phyloP scores from a whole-genome alignment of 2,113 vertebrate species.

The Leptobrachium leishanense region DNA sequence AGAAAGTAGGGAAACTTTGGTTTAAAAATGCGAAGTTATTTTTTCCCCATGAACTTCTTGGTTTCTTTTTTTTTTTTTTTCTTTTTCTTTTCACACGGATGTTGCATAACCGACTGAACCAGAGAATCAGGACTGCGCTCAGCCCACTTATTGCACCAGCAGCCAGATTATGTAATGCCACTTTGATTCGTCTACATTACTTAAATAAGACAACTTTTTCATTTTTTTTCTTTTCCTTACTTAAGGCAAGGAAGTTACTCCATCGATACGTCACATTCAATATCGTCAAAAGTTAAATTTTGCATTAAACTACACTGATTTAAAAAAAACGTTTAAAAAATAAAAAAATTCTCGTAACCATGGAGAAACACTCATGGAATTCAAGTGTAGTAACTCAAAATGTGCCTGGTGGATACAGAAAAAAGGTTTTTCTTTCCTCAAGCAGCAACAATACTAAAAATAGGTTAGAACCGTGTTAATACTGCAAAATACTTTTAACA shows the following conservation, averaged over 20 bases:
- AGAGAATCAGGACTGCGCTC: slow-evolving; percentile 7
- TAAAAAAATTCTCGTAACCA: slow-evolving; percentile 45
- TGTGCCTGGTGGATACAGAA: slow-evolving; percentile 58
- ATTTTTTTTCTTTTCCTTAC: slow-evolving; percentile 63
- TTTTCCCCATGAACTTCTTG: too few species aligned
- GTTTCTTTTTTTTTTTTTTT: slow-evolving; percentile 51
- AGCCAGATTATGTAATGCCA: slow-evolving; percentile 78
- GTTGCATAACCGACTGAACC: slow-evolving; percentile 11
- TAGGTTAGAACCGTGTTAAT: slow-evolving; percentile 13
- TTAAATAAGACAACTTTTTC: slow-evolving; percentile 72
- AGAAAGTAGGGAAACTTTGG: slow-evolving; percentile 86
- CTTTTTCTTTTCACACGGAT: slow-evolving; percentile 3
- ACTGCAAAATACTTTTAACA: slow-evolving; percentile 41
- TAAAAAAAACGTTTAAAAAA: slow-evolving; percentile 20
- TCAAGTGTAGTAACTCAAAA: slow-evolving; percentile 68
- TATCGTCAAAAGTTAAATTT: slow-evolving; percentile 80
- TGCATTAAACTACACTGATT: slow-evolving; percentile 79
- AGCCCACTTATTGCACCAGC: slow-evolving; percentile 65
- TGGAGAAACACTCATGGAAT: slow-evolving; percentile 68
- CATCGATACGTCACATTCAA: slow-evolving; percentile 84
- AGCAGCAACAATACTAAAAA: slow-evolving; percentile 57
- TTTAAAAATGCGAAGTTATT: slow-evolving; percentile 82
- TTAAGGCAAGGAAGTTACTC: slow-evolving; percentile 73
- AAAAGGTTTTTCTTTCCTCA: not conserved
- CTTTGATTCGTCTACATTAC: slow-evolving; percentile 94